Evolutionary conservation across 1,140 invertebrate species (phyloP).

Genomic region (Nixonia krombeini): DNA sequence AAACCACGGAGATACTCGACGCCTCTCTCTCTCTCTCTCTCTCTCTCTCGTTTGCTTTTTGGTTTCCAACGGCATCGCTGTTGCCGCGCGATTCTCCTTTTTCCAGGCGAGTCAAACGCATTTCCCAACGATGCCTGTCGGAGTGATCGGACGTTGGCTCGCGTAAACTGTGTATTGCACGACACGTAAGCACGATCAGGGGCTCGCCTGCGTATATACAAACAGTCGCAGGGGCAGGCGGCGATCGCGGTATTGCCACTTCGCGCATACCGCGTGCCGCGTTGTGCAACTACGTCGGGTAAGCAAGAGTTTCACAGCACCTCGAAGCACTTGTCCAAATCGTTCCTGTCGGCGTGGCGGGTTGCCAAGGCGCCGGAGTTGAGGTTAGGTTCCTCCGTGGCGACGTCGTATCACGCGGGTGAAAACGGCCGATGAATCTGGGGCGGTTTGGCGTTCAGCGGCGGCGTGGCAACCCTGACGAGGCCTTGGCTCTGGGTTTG

Average conservation of each 20-base stretch:
- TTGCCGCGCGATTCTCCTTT: no score
- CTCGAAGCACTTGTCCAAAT: conserved; percentile 36
- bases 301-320: conserved; percentile 36
- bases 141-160: not conserved
- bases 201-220: not conserved
- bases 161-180: conserved; percentile 34
- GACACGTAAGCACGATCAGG: conserved; percentile 13
- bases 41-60: no score
- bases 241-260: not conserved
- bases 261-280: no score
- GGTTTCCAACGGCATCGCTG: no score
- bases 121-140: not conserved
- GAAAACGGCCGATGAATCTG: conserved; percentile 70
- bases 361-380: not conserved
- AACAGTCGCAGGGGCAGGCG: not conserved
- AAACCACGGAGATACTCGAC: no score
- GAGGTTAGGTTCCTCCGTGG: conserved; percentile 20
- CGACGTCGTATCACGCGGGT: conserved; percentile 67
- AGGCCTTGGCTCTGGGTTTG: conserved; percentile 58
- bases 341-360: conserved; percentile 24
- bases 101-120: no score
- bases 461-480: conserved; percentile 63
- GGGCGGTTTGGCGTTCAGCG: conserved; percentile 64
- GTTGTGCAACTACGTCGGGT: conserved; percentile 14
- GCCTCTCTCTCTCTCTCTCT: no score